These are phyloP conservation scores for Eutolmus rufibarbis DNA, from an alignment of 2,888 invertebrate genomes.

Conservation along the genomic window DNA sequence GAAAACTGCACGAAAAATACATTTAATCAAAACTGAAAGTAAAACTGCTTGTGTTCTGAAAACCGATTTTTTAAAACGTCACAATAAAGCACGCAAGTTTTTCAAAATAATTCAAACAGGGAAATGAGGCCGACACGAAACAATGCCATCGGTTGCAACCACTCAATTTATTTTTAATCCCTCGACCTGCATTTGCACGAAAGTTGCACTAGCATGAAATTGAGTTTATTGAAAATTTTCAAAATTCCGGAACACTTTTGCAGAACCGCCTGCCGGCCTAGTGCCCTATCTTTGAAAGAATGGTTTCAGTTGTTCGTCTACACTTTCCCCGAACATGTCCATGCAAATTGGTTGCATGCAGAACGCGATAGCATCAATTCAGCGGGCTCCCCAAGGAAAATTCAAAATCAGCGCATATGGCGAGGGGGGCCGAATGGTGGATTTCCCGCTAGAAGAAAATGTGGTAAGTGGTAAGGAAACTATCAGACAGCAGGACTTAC, in stretches of 20 bases:
- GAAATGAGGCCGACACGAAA: background rate
- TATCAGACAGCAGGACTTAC: background rate
- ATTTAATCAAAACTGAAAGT: background rate
- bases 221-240: background rate
- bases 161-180: background rate
- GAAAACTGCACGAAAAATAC: background rate
- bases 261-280: background rate
- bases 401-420: background rate
- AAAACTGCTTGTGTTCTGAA: background rate
- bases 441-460: background rate
- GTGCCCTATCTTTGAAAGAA: background rate
- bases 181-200: background rate
- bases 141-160: background rate
- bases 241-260: background rate
- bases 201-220: background rate
- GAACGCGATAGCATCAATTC: constrained; percentile 11
- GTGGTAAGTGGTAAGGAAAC: background rate
- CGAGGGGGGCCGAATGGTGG: background rate
- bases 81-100: background rate
- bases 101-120: background rate
- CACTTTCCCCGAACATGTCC: background rate
- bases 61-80: background rate
- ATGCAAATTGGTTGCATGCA: constrained; percentile 22
- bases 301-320: background rate
- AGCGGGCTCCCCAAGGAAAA: background rate